Percentiles rank a stretch among this genome's conserved stretches.
Conservation (phyloP, 2,113 vertebrate species). For the Dromas ardeola region DNA sequence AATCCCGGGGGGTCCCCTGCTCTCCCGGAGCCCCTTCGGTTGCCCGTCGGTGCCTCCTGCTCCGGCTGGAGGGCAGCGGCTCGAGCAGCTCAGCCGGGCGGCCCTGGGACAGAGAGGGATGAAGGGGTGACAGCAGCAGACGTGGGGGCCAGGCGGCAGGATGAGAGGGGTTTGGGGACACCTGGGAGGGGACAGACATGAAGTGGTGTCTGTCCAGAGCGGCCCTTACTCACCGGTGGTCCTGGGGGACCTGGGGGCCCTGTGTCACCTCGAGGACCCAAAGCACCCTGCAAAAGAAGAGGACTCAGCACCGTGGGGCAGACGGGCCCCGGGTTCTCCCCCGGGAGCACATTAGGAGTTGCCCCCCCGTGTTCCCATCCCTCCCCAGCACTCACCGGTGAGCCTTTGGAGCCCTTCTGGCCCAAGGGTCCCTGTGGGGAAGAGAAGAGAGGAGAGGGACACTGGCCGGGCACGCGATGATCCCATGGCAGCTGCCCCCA, state of each 20-base stretch:
- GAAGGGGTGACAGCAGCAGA: no score
- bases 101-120: slow-evolving; percentile 71
- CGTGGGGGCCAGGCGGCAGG: fast-evolving
- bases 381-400: slow-evolving; percentile 73
- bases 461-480: no score
- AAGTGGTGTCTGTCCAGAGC: neutral
- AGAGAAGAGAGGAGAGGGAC: neutral
- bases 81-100: slow-evolving; percentile 72
- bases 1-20: slow-evolving; percentile 27
- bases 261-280: slow-evolving; percentile 80
- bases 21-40: neutral
- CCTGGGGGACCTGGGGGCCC: slow-evolving; percentile 81
- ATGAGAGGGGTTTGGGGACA: neutral
- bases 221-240: slow-evolving; percentile 76
- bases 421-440: slow-evolving; percentile 81
- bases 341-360: neutral
- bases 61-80: slow-evolving; percentile 71
- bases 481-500: neutral
- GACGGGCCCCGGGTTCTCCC: fast-evolving
- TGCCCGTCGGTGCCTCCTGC: slow-evolving; percentile 55
- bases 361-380: neutral
- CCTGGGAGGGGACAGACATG: neutral
- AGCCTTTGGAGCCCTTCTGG: slow-evolving; percentile 89
- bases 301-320: fast-evolving
- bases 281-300: slow-evolving; percentile 69